Percentiles rank a stretch among this genome's conserved stretches.
Conservation (phyloP, 2,888 invertebrate species). For the Diaperis boleti region DNA sequence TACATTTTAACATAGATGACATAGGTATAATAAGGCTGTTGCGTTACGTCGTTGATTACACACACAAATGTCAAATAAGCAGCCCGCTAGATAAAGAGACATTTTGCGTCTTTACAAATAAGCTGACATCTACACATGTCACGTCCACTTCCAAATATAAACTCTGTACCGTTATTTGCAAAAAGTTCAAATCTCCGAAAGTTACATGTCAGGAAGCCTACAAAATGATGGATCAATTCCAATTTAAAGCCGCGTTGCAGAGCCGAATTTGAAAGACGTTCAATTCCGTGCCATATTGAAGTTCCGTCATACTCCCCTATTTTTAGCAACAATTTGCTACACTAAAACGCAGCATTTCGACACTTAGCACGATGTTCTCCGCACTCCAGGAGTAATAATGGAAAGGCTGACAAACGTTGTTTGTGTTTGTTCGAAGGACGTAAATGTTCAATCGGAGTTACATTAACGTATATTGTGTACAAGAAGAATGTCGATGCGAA, state of each 20-base stretch:
- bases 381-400: constrained; percentile 9
- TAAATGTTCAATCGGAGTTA: neutral
- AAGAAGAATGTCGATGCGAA: neutral
- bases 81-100: no score
- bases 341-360: neutral
- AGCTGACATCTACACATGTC: no score
- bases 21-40: no score
- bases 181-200: no score
- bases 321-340: constrained; percentile 20
- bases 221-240: constrained; percentile 1
- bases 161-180: no score
- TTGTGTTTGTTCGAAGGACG: neutral
- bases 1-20: no score
- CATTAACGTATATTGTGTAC: neutral
- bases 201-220: neutral
- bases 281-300: constrained; percentile 4
- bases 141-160: no score
- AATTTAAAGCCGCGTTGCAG: neutral
- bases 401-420: constrained; percentile 12
- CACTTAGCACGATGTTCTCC: constrained; percentile 6
- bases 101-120: no score
- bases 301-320: neutral
- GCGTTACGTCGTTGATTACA: no score
- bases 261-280: neutral
- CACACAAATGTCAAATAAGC: no score